Base-by-base conservation (phyloP, 2,888 invertebrate genomes). In the Amphipyra berbera region DNA sequence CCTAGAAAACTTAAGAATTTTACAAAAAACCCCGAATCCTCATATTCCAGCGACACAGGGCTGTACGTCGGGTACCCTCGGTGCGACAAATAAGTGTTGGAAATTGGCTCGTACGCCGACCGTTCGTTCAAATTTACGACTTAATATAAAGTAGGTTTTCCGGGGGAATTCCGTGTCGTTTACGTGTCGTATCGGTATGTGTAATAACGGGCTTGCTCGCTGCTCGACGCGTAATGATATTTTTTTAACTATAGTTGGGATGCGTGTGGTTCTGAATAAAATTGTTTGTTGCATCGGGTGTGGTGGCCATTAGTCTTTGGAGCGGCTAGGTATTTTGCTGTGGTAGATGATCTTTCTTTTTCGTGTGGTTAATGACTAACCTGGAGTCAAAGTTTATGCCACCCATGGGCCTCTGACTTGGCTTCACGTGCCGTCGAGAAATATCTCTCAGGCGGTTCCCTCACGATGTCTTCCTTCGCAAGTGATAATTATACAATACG, bases 91-190 rank as follows among this genome's bases (percentile, higher is more conserved):
- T 85, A 87, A 88, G 83, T 86, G 86, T 76, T 79, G 82, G 81
- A 86, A 88, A 88, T 87, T 87, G 88, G 85, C 82, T 84, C 84
- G 81, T 82, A 76, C 82, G 83, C 84, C 87, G 87, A 71, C 75
- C 76, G 86, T 88, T 86, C 75, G 82, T 82, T 82, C 83, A 82
- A 89, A 90, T 90, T 90, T 90, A 90, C 86, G 89, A 86, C 87
- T 89, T 88, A 89, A 90, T 90, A 89, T 89, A 88, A 89, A 86
- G 83, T 87, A 83, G 86, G 83, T 84, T 89, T 88, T 82, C 84
- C 81, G 82, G 82, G 81, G 81, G 78, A 83, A 84, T 85, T 83
- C 82, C 77, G 75, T 67, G 79, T 71, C 76, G 69, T 78, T 76
- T 75, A 75, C 66, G 79, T 79, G 82, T 77, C 78, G 81, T 79